Evolutionary conservation across 2,797 vertebrate genomes (phyloP).

Genomic region (Takifugu ocellatus): DNA sequence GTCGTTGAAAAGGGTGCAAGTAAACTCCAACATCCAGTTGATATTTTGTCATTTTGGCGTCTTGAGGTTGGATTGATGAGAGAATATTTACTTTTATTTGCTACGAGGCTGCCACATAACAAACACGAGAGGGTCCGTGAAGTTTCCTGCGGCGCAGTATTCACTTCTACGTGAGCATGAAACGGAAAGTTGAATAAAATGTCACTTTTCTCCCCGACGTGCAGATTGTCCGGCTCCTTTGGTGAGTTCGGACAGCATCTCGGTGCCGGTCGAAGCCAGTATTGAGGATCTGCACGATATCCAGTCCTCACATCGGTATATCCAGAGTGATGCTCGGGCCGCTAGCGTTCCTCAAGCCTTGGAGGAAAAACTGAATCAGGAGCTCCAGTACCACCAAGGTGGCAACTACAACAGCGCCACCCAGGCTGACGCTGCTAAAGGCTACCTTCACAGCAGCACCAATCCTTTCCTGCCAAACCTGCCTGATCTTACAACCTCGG

Average conservation of each 20-base stretch:
- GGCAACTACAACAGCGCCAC: slow-evolving; percentile 78
- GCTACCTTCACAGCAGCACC: background rate
- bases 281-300: slow-evolving; percentile 72
- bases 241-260: slow-evolving; percentile 78
- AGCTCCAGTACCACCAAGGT: slow-evolving; percentile 81
- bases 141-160: too few relatives aligned
- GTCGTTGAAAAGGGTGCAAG: too few relatives aligned
- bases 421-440: slow-evolving; percentile 27
- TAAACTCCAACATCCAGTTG: too few relatives aligned
- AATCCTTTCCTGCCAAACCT: slow-evolving; percentile 18
- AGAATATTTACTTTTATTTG: too few relatives aligned
- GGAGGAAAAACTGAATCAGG: slow-evolving; percentile 82
- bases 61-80: too few relatives aligned
- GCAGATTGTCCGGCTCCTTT: slow-evolving; percentile 83
- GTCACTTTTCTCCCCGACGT: slow-evolving; percentile 3
- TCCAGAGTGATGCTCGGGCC: slow-evolving; percentile 55
- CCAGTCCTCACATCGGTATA: background rate
- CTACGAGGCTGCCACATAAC: too few relatives aligned
- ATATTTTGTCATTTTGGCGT: too few relatives aligned
- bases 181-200: background rate
- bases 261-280: slow-evolving; percentile 63
- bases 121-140: background rate
- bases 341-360: slow-evolving; percentile 38
- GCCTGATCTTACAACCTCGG: slow-evolving; percentile 34
- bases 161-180: background rate